phyloP scores from a whole-genome alignment of 2,113 vertebrate genomes.

The Anguilla rostrata region DNA sequence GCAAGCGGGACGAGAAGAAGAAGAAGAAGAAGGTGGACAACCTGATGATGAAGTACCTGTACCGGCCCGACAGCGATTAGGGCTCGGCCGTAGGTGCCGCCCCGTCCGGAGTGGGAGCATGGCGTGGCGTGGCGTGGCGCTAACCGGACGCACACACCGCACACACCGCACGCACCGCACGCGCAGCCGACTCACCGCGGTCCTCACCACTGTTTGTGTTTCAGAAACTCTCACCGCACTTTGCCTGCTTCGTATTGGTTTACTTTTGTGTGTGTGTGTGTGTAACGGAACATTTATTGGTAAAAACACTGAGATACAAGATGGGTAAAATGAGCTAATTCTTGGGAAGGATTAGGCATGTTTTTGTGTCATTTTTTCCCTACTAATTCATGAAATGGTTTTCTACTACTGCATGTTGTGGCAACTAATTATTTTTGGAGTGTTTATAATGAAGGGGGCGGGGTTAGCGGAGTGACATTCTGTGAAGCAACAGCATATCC shows the following conservation, averaged over 20 bases:
- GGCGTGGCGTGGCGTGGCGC: conserved; percentile 68
- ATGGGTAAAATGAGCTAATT: not conserved
- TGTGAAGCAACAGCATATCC: not conserved
- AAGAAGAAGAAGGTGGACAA: conserved; percentile 90
- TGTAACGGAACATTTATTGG: not conserved
- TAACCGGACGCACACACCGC: conserved; percentile 46
- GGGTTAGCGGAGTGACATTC: not conserved
- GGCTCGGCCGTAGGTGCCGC: conserved; percentile 79
- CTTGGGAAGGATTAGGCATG: too few relatives aligned
- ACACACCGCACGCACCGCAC: not conserved
- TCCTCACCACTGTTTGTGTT: not conserved
- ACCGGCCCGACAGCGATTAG: conserved; percentile 92
- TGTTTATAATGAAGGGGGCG: not conserved
- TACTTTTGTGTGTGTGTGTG: conserved; percentile 8
- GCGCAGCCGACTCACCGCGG: too few relatives aligned
- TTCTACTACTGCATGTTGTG: too few relatives aligned
- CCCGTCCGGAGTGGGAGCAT: conserved; percentile 60
- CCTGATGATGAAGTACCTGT: conserved; percentile 97
- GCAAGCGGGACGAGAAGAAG: conserved; percentile 84
- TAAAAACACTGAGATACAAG: not conserved
- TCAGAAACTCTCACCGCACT: not conserved
- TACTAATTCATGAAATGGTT: too few relatives aligned
- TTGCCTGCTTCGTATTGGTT: not conserved
- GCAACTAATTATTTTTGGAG: not conserved
- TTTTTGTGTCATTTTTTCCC: too few relatives aligned